Percentiles rank a stretch among this genome's conserved stretches.
These are phyloP conservation scores for Acyrthosiphon pisum DNA, from an alignment of 1,140 invertebrate species.

Conservation along the genomic window DNA sequence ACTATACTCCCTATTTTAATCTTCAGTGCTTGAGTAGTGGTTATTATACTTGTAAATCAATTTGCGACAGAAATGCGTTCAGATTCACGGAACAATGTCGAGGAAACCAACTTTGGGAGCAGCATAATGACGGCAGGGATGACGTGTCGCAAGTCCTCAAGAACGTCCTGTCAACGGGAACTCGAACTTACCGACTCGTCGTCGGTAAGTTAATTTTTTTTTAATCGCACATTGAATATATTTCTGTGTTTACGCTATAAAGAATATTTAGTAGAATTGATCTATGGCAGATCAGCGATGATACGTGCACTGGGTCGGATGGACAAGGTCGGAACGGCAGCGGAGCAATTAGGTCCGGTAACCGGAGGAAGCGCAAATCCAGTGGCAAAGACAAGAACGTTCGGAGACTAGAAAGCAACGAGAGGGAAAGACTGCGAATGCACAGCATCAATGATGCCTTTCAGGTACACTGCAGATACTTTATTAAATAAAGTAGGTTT, in stretches of 20 bases:
- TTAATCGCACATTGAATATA: background rate
- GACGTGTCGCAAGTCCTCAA: slow-evolving; percentile 43
- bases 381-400: slow-evolving; percentile 83
- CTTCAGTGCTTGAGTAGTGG: background rate
- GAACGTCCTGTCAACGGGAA: slow-evolving; percentile 55
- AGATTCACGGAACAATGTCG: slow-evolving; percentile 27
- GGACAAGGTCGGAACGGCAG: slow-evolving; percentile 43
- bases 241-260: slow-evolving; percentile 17
- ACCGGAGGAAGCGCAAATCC: slow-evolving; percentile 68
- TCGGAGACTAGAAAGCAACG: slow-evolving; percentile 87
- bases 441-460: slow-evolving; percentile 92
- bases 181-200: slow-evolving; percentile 59
- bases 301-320: slow-evolving; percentile 51
- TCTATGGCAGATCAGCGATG: slow-evolving; percentile 57
- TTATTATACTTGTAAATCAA: background rate
- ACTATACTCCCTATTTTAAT: too few relatives aligned
- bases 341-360: slow-evolving; percentile 59
- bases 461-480: slow-evolving; percentile 71
- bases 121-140: slow-evolving; percentile 15
- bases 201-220: slow-evolving; percentile 56
- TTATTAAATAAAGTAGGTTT: background rate
- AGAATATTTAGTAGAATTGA: slow-evolving; percentile 50
- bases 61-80: slow-evolving; percentile 28
- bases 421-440: slow-evolving; percentile 90
- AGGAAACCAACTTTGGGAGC: background rate